A percentile compares a stretch with the other conserved stretches of the same genome.
Evolutionary conservation across 2,797 vertebrate species (phyloP).

Genomic region (Phyllotis vaccarum): DNA sequence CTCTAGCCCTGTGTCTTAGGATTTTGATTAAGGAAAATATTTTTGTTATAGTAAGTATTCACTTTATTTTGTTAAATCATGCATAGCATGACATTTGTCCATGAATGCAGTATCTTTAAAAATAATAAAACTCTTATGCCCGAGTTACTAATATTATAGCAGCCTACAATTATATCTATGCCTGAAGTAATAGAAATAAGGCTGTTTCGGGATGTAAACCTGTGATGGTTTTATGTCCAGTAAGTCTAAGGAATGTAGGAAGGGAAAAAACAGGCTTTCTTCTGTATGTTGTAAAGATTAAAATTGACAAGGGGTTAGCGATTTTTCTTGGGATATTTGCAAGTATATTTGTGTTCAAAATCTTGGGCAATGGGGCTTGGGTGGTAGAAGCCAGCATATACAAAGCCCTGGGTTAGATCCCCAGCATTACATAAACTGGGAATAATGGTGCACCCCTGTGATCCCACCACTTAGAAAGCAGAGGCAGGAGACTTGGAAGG

Average conservation of each 20-base stretch:
- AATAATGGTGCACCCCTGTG: too few relatives aligned
- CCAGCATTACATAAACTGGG: not conserved
- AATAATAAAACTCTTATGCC: not conserved
- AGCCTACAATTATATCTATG: not conserved
- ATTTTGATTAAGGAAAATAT: not conserved
- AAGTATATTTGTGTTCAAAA: constrained; percentile 28
- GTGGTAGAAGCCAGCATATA: not conserved
- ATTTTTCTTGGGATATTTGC: not conserved
- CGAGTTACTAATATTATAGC: not conserved
- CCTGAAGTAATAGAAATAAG: not conserved
- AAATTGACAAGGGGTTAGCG: not conserved
- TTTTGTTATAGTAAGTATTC: constrained; percentile 15
- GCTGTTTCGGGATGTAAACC: not conserved
- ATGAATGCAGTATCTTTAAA: not conserved
- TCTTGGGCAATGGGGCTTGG: not conserved
- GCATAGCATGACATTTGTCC: not conserved
- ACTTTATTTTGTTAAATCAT: not conserved
- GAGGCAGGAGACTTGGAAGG: not conserved
- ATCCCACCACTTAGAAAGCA: not conserved
- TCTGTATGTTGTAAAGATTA: not conserved
- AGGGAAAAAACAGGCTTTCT: not conserved
- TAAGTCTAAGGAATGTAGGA: not conserved
- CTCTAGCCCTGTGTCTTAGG: not conserved
- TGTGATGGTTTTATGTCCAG: constrained; percentile 1
- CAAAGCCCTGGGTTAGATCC: not conserved